Evolutionary conservation across 2,797 vertebrate genomes (phyloP), one percentile per base, ranked within the genome.

Genomic region (Ctenopoma kingsleyae): DNA sequence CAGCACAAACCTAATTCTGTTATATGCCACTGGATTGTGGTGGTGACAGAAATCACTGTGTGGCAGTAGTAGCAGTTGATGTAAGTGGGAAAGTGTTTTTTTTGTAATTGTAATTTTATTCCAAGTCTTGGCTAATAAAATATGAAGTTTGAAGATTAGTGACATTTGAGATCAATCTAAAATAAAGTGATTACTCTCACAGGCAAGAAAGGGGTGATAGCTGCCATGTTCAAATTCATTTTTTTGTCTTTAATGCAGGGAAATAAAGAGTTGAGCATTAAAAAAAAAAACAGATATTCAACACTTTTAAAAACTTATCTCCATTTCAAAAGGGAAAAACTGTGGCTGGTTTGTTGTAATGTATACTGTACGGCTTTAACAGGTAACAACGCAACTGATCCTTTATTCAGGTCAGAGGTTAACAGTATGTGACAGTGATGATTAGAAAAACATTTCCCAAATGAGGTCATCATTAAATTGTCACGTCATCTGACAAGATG

Each of bases 391-490:
- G 15, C 6, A 40, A 1, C 43, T 19, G 17, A 44, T n/a, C 7
- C 23, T 8, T 25, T 8, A 8, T 49, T 8, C 30, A 51, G 23
- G 52, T 56, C 49, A 72, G 23, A 71, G 16, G 20, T 67, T 2
- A 11, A 10, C 10, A 58, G 5, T 19, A 13, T 13, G 16, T 5
- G 19, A 47, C 46, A 19, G 8, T 35, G 2, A 2, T 20, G 2
- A 38, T 5, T 4, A 15, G 13, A 0, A 13, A 40, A 35, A 53
- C 0, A 47, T 9, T 52, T 47, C 32, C 41, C 8, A 38, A 25
- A 70, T 76, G 5, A 57, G 38, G 49, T 71, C 71, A 77, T 25
- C 0, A 27, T 40, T 84, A 50, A 82, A 46, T n/a, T 41, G 63
- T 20, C 40, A 36, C 4, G 6, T 10, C 12, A 57, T 74, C 71